phyloP scores from a whole-genome alignment of 1,140 invertebrate genomes.

The Drosophila pallidifrons region DNA sequence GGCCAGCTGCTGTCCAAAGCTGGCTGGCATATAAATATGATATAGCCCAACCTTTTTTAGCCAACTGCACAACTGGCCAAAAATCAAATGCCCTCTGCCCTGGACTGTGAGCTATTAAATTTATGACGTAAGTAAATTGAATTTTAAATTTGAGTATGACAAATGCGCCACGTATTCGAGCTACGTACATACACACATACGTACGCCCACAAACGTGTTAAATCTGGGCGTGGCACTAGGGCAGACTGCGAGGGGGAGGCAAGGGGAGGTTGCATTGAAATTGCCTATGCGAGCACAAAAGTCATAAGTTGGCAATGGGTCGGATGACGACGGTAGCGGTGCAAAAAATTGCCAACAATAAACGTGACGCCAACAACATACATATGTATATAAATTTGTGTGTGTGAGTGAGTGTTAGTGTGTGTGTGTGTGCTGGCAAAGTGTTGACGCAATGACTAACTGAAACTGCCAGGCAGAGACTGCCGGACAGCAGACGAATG shows the following conservation, averaged over 20 bases:
- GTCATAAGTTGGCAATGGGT: conserved; percentile 70
- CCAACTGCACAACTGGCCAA: conserved; percentile 32
- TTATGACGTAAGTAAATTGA: conserved; percentile 84
- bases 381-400: conserved; percentile 47
- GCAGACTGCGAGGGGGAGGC: not conserved
- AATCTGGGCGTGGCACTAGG: not conserved
- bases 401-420: too few species aligned
- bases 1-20: conserved; percentile 4
- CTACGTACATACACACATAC: not conserved
- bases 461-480: conserved; percentile 72
- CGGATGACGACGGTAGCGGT: conserved; percentile 17
- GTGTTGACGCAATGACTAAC: conserved; percentile 79
- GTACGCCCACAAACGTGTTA: conserved; percentile 29
- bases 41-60: conserved; percentile 15
- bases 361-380: conserved; percentile 73
- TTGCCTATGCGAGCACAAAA: conserved; percentile 76
- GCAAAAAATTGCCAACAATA: conserved; percentile 65
- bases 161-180: conserved; percentile 66
- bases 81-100: conserved; percentile 64
- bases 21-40: conserved; percentile 17
- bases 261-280: conserved; percentile 54
- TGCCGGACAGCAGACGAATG: conserved; percentile 46
- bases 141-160: conserved; percentile 84
- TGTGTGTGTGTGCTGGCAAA: conserved; percentile 49
- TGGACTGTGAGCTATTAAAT: conserved; percentile 69